Conservation (phyloP, 2,888 invertebrate genomes). For the Dryadula phaetusa region DNA sequence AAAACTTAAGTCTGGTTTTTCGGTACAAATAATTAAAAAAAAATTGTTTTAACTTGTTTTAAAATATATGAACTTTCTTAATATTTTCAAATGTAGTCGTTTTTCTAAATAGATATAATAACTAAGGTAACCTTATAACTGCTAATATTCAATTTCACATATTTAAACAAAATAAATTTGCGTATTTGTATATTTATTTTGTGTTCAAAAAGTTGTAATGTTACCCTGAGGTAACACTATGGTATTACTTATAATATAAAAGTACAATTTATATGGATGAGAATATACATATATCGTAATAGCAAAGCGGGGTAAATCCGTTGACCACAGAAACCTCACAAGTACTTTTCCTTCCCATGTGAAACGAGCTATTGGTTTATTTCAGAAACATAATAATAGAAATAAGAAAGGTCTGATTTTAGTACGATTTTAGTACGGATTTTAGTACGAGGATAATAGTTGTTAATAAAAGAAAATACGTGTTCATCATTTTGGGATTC, state of each 20-base stretch:
- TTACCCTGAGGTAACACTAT: too few species aligned
- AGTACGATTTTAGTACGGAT: background rate
- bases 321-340: conserved; percentile 26
- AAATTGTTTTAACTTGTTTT: too few species aligned
- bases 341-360: conserved; percentile 23
- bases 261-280: conserved; percentile 6
- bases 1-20: too few species aligned
- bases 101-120: too few species aligned
- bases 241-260: background rate
- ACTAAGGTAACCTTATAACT: too few species aligned
- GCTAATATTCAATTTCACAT: too few species aligned
- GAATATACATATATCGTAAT: conserved; percentile 1
- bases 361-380: conserved; percentile 3
- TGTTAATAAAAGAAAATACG: background rate
- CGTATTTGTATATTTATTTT: too few species aligned
- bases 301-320: conserved; percentile 19
- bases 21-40: too few species aligned
- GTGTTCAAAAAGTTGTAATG: background rate
- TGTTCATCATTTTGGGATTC: background rate
- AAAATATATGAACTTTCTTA: too few species aligned
- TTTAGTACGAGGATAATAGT: background rate
- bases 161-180: too few species aligned
- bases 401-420: background rate
- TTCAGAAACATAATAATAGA: conserved; percentile 4
- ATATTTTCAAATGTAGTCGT: too few species aligned